These are phyloP conservation scores for Thermophis baileyi DNA, from an alignment of 2,113 vertebrate species.

Conservation along the genomic window DNA sequence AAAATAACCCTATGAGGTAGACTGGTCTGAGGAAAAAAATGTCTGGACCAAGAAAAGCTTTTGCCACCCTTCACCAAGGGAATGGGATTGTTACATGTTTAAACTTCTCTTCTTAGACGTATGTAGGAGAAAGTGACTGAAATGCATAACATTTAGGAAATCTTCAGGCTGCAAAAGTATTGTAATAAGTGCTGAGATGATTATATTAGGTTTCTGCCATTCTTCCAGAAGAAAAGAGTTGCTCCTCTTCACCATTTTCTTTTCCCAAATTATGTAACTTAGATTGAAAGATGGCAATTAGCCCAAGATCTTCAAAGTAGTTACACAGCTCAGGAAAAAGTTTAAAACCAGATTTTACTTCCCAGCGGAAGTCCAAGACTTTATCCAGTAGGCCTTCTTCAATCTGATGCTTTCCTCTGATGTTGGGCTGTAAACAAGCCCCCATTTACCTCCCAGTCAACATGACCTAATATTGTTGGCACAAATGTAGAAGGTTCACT, in stretches of 20 bases:
- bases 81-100: background rate
- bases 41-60: background rate
- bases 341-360: background rate
- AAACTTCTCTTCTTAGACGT: background rate
- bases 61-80: background rate
- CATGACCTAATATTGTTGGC: background rate
- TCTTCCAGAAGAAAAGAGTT: background rate
- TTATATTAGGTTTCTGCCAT: background rate
- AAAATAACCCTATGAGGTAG: background rate
- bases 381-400: background rate
- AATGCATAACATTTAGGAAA: background rate
- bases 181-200: background rate
- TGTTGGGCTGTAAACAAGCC: background rate
- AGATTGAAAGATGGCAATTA: background rate
- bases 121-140: background rate
- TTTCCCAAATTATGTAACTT: background rate
- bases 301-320: background rate
- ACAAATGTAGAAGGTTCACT: background rate
- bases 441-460: background rate
- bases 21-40: background rate
- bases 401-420: background rate
- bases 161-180: background rate
- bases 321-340: background rate
- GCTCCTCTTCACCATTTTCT: background rate
- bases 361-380: background rate